These are phyloP conservation scores for Brachionus rotundiformis DNA, from an alignment of 1,140 invertebrate species.

Conservation along the genomic window DNA sequence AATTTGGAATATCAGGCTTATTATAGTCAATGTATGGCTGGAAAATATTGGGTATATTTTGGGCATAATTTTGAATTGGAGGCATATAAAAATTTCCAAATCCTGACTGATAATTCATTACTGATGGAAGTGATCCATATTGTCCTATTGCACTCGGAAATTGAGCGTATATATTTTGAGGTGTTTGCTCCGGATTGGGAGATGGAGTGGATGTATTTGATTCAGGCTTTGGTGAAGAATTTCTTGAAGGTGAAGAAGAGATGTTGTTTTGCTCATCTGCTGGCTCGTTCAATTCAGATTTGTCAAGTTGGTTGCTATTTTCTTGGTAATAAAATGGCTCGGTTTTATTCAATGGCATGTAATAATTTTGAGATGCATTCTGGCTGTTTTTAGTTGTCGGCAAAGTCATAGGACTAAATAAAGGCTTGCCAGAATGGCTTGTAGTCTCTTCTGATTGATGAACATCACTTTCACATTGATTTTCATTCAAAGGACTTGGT, in stretches of 20 bases:
- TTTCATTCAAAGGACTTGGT: slow-evolving; percentile 27
- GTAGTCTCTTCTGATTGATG: neutral
- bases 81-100: slow-evolving; percentile 29
- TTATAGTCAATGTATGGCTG: slow-evolving; percentile 28
- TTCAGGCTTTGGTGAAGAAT: neutral
- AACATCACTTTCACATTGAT: neutral
- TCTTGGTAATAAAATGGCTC: slow-evolving; percentile 12
- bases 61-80: slow-evolving; percentile 12
- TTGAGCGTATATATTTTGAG: neutral
- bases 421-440: neutral
- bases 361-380: neutral
- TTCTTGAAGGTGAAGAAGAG: neutral
- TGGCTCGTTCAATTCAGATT: neutral
- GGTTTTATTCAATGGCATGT: neutral
- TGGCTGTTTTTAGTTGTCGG: neutral
- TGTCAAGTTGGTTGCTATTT: neutral
- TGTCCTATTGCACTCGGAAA: neutral
- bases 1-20: neutral
- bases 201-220: neutral
- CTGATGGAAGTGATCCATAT: neutral
- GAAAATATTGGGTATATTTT: slow-evolving; percentile 31
- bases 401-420: slow-evolving; percentile 21
- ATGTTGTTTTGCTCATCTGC: neutral
- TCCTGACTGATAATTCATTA: neutral
- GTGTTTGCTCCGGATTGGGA: neutral